Evolutionary conservation across 2,888 invertebrate species (phyloP).

Genomic region (Patella caerulea): DNA sequence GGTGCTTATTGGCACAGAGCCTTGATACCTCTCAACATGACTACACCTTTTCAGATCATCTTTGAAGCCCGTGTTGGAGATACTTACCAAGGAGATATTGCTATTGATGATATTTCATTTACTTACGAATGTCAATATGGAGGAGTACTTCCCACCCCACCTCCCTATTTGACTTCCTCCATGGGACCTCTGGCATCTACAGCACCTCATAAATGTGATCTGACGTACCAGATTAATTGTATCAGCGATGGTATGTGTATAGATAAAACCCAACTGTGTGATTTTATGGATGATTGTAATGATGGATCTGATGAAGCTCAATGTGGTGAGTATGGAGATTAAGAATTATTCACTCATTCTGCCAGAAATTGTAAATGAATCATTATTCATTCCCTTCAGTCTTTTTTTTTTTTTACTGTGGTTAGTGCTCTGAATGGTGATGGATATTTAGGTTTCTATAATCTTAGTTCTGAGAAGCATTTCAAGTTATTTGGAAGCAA

Average conservation of each 20-base stretch:
- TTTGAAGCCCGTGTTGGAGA: constrained; percentile 63
- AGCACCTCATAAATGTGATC: constrained; percentile 39
- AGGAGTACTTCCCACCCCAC: constrained; percentile 37
- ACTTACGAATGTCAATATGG: constrained; percentile 54
- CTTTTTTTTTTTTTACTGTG: too few relatives aligned
- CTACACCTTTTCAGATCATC: constrained; percentile 56
- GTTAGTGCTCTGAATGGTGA: too few relatives aligned
- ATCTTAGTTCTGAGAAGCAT: too few relatives aligned
- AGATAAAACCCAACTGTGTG: constrained; percentile 48
- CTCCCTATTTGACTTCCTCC: constrained; percentile 36
- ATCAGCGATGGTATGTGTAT: constrained; percentile 49
- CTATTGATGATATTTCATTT: constrained; percentile 67
- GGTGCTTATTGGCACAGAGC: constrained; percentile 61
- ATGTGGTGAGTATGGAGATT: constrained; percentile 56
- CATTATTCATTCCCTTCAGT: too few relatives aligned
- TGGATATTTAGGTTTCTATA: too few relatives aligned
- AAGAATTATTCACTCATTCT: too few relatives aligned
- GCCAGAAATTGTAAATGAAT: too few relatives aligned
- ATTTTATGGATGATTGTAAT: constrained; percentile 58
- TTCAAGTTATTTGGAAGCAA: too few relatives aligned
- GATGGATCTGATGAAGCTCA: constrained; percentile 61
- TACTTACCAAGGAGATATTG: constrained; percentile 61
- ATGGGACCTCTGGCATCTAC: constrained; percentile 35
- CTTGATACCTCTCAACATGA: constrained; percentile 41
- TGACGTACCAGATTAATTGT: constrained; percentile 55